These are phyloP conservation scores for Calliscelio sp. DNA, from an alignment of 2,888 invertebrate genomes.

Conservation along the genomic window DNA sequence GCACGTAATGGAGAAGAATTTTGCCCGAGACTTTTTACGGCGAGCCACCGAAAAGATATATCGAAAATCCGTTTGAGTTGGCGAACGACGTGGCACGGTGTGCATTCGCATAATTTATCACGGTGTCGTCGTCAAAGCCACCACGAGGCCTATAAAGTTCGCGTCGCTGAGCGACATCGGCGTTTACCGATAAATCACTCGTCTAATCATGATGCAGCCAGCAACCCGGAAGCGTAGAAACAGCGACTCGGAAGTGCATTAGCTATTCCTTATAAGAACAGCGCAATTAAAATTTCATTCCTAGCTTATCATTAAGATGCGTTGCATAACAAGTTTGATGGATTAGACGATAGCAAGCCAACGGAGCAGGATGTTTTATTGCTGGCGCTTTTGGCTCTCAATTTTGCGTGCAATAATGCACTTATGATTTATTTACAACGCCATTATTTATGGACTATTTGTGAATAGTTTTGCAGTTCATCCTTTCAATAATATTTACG, in stretches of 20 bases:
- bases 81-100: slow-evolving; percentile 36
- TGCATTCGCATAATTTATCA: slow-evolving; percentile 70
- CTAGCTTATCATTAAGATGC: slow-evolving; percentile 31
- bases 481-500: too few species aligned
- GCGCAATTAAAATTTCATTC: slow-evolving; percentile 50
- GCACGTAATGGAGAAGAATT: slow-evolving; percentile 54
- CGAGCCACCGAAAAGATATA: slow-evolving; percentile 47
- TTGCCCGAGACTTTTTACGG: slow-evolving; percentile 42
- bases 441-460: background rate
- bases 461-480: too few species aligned
- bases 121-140: slow-evolving; percentile 68
- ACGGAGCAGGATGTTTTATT: slow-evolving; percentile 11
- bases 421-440: slow-evolving; percentile 2
- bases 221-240: slow-evolving; percentile 45
- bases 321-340: slow-evolving; percentile 34
- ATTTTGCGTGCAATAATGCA: slow-evolving; percentile 5
- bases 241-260: slow-evolving; percentile 54
- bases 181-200: slow-evolving; percentile 70
- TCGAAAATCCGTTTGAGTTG: slow-evolving; percentile 64
- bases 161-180: slow-evolving; percentile 59
- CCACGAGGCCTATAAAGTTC: slow-evolving; percentile 67
- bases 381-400: slow-evolving; percentile 9
- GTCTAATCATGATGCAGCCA: slow-evolving; percentile 69
- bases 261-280: slow-evolving; percentile 49
- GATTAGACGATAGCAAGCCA: slow-evolving; percentile 21